phyloP scores from a whole-genome alignment of 2,888 invertebrate genomes.

The Xestoiulus laeticollis region DNA sequence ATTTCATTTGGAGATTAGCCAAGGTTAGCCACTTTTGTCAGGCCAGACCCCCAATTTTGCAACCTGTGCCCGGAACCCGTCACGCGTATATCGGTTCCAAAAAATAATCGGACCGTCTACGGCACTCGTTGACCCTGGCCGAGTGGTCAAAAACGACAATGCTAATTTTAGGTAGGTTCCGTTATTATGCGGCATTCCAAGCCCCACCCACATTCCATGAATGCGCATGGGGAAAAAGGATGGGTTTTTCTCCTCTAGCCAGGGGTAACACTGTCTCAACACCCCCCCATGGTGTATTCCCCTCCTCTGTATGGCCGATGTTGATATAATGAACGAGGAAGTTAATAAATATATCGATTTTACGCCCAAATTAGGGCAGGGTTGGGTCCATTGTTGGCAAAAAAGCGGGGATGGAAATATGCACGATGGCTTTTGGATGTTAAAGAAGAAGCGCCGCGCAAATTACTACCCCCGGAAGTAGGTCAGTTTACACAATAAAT shows the following conservation, averaged over 20 bases:
- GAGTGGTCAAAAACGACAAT: background rate
- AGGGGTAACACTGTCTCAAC: background rate
- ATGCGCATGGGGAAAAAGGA: background rate
- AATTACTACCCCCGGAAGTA: slow-evolving; percentile 42
- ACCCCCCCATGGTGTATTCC: background rate
- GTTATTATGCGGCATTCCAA: background rate
- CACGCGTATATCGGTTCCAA: background rate
- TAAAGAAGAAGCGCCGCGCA: background rate
- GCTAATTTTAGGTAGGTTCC: background rate
- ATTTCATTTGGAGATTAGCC: slow-evolving; percentile 17
- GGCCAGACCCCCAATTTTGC: background rate
- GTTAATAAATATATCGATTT: slow-evolving; percentile 19
- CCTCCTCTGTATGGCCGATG: background rate
- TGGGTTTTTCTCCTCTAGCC: background rate
- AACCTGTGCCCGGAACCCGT: background rate
- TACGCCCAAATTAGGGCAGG: slow-evolving; percentile 18
- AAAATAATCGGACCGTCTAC: background rate
- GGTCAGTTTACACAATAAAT: slow-evolving; percentile 48
- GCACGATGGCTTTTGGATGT: slow-evolving; percentile 1
- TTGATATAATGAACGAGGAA: slow-evolving; percentile 5
- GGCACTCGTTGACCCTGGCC: slow-evolving; percentile 11
- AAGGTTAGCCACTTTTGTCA: background rate
- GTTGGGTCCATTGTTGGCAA: slow-evolving; percentile 19
- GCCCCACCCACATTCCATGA: slow-evolving; percentile 7
- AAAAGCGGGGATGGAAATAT: background rate